phyloP scores from a whole-genome alignment of 2,888 invertebrate species.

The Drepana falcataria region DNA sequence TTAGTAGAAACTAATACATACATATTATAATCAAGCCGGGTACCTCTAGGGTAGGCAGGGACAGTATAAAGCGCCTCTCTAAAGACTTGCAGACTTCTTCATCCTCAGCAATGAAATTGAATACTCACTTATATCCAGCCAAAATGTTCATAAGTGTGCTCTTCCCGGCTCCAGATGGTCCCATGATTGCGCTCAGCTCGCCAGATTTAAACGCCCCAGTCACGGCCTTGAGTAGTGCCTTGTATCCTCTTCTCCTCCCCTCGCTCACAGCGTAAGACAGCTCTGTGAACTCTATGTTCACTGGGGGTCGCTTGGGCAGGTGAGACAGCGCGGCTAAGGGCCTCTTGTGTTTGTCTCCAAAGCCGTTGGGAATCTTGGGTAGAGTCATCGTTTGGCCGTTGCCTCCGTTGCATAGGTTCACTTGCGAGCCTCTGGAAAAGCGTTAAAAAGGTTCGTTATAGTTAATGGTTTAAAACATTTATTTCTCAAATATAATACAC shows the following conservation, averaged over 20 bases:
- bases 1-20: no score
- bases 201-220: conserved; percentile 93
- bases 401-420: conserved; percentile 85
- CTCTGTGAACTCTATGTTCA: conserved; percentile 93
- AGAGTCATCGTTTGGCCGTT: conserved; percentile 66
- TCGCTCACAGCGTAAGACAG: conserved; percentile 94
- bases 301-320: conserved; percentile 90
- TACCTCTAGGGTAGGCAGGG: no score
- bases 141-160: conserved; percentile 93
- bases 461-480: background rate
- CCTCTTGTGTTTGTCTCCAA: conserved; percentile 82
- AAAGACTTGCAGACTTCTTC: no score
- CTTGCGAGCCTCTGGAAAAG: conserved; percentile 82
- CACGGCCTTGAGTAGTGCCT: conserved; percentile 91
- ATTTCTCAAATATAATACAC: no score
- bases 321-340: conserved; percentile 88
- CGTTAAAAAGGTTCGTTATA: conserved; percentile 1
- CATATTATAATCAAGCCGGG: no score
- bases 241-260: conserved; percentile 87
- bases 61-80: no score
- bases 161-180: conserved; percentile 90
- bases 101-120: background rate
- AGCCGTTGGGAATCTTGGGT: conserved; percentile 86
- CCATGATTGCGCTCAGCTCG: conserved; percentile 97
- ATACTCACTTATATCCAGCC: conserved; percentile 90